Conservation (phyloP, 2,888 invertebrate genomes). For the Ametastegia equiseti region DNA sequence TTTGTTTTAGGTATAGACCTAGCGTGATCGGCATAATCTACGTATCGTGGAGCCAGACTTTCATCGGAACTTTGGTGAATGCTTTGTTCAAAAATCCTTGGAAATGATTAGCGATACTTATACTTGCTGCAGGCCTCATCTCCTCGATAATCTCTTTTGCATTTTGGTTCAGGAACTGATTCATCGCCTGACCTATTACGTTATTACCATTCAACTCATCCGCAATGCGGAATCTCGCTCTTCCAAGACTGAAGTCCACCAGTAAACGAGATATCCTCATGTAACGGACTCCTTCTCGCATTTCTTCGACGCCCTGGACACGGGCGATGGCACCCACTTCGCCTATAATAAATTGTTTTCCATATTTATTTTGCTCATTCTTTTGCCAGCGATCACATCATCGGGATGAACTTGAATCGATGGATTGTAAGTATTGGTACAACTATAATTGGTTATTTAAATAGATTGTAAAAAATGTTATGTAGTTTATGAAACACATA, state of each 20-base stretch:
- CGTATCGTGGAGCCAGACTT: slow-evolving; percentile 80
- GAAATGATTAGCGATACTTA: slow-evolving; percentile 86
- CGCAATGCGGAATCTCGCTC: slow-evolving; percentile 84
- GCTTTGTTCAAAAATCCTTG: slow-evolving; percentile 85
- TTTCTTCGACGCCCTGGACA: slow-evolving; percentile 83
- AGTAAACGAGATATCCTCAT: slow-evolving; percentile 84
- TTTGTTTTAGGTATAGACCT: background rate
- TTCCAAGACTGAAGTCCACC: slow-evolving; percentile 85
- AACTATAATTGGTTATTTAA: no score
- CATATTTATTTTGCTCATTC: background rate
- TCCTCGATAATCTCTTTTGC: slow-evolving; percentile 89
- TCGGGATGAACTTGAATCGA: no score
- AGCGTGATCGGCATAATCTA: background rate
- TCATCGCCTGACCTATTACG: slow-evolving; percentile 89
- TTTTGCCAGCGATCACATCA: no score
- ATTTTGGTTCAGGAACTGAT: slow-evolving; percentile 89
- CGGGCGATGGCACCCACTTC: slow-evolving; percentile 85
- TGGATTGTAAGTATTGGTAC: no score
- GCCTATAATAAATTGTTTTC: slow-evolving; percentile 77
- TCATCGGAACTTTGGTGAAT: slow-evolving; percentile 84
- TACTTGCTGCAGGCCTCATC: slow-evolving; percentile 87
- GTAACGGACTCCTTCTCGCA: slow-evolving; percentile 80
- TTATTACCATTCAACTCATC: slow-evolving; percentile 87
- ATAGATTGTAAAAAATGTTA: background rate
- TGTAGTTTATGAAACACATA: background rate